Percentiles rank a stretch among this genome's conserved stretches.
These are phyloP conservation scores for Elaphurus davidianus DNA, from an alignment of 2,113 vertebrate species.

Conservation along the genomic window DNA sequence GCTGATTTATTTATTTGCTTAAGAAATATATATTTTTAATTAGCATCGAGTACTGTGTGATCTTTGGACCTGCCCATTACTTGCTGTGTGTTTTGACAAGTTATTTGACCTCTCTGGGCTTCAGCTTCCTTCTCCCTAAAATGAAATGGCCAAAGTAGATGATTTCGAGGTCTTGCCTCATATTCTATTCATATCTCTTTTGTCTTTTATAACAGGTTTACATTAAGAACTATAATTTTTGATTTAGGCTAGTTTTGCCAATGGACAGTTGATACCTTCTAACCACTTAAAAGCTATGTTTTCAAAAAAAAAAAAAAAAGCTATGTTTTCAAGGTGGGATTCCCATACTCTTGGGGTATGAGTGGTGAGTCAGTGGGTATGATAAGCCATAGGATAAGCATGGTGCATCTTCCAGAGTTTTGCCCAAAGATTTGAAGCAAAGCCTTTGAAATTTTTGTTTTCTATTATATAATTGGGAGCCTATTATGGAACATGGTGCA, in stretches of 20 bases:
- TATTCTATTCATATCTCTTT: not conserved
- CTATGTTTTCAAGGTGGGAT: not conserved
- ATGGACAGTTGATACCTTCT: not conserved
- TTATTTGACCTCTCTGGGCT: not conserved
- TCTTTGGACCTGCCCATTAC: not conserved
- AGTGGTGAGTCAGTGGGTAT: not conserved
- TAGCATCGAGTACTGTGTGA: not conserved
- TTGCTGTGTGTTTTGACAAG: not conserved
- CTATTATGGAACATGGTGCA: not conserved
- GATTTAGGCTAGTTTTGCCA: not conserved
- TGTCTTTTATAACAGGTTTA: not conserved
- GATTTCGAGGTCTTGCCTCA: not conserved
- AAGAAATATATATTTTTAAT: not conserved
- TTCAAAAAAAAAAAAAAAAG: not conserved
- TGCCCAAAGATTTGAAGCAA: not conserved
- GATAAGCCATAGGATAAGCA: not conserved
- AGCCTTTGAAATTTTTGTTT: slow-evolving; percentile 4
- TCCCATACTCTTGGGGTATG: not conserved
- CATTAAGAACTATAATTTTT: not conserved
- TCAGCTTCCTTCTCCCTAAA: not conserved
- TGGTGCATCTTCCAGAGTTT: not conserved
- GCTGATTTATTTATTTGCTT: not conserved
- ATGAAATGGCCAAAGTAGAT: not conserved
- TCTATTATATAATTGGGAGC: not conserved
- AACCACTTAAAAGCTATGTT: not conserved